Conservation (phyloP, 1,140 invertebrate species). For the Platyura marginata region DNA sequence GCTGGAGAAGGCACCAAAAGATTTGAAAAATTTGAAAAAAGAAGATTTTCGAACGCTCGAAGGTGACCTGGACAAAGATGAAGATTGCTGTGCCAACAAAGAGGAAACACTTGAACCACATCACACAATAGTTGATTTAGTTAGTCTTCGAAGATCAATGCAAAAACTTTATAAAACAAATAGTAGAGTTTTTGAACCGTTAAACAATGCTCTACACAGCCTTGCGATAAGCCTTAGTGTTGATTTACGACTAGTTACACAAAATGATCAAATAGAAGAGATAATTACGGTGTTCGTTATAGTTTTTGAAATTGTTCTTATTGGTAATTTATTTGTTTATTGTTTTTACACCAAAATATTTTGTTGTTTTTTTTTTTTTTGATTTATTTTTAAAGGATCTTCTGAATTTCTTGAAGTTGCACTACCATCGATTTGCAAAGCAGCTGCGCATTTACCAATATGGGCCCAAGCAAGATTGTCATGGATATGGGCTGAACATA, state of each 20-base stretch:
- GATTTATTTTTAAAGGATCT: constrained; percentile 32
- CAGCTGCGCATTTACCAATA: constrained; percentile 49
- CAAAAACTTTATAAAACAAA: constrained; percentile 28
- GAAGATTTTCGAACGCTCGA: constrained; percentile 48
- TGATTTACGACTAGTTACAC: constrained; percentile 43
- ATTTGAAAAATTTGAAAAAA: constrained; percentile 30
- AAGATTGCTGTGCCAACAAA: constrained; percentile 33
- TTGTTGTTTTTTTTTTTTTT: no score
- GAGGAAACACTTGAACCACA: constrained; percentile 11
- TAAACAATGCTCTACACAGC: constrained; percentile 59
- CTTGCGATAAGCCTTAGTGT: constrained; percentile 54
- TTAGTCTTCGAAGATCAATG: constrained; percentile 43
- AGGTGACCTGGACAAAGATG: constrained; percentile 68
- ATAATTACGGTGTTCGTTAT: constrained; percentile 66
- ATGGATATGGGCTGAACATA: constrained; percentile 55
- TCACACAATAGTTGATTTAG: constrained; percentile 35
- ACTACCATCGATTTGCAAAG: constrained; percentile 62
- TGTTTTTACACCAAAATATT: no score
- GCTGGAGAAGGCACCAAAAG: constrained; percentile 27
- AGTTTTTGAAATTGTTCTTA: constrained; percentile 70
- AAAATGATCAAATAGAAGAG: constrained; percentile 30
- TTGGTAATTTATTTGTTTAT: constrained; percentile 28
- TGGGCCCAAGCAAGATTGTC: constrained; percentile 62
- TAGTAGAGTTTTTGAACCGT: constrained; percentile 37
- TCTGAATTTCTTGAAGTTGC: constrained; percentile 68